phyloP scores from a whole-genome alignment of 23 tunicate species.

The Phallusia fumigata region DNA sequence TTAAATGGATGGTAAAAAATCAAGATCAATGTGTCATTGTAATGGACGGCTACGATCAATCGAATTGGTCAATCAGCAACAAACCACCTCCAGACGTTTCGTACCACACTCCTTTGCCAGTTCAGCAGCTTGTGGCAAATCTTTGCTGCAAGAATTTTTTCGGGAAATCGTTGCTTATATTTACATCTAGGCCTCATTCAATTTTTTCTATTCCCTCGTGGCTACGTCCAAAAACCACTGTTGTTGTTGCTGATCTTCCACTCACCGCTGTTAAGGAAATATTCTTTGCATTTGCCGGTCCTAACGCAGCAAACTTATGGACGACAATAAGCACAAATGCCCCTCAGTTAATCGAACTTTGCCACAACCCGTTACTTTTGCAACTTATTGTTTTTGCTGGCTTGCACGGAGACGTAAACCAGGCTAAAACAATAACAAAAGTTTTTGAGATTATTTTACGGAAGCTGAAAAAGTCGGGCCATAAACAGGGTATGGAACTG shows the following conservation, averaged over 20 bases:
- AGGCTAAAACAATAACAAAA: slow-evolving; percentile 1
- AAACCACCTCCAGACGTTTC: background rate
- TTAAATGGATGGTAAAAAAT: slow-evolving; percentile 27
- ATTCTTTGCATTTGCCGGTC: slow-evolving; percentile 25
- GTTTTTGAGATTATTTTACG: slow-evolving; percentile 22
- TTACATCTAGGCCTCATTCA: slow-evolving; percentile 39
- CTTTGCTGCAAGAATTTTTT: slow-evolving; percentile 25
- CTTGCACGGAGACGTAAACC: slow-evolving; percentile 6
- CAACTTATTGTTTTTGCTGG: slow-evolving; percentile 12
- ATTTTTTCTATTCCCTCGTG: background rate
- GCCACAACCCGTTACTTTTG: slow-evolving; percentile 27
- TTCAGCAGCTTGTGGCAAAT: slow-evolving; percentile 17
- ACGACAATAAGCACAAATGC: slow-evolving; percentile 10
- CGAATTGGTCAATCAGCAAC: slow-evolving; percentile 1
- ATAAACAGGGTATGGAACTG: background rate
- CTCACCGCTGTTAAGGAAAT: background rate
- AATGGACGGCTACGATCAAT: slow-evolving; percentile 37
- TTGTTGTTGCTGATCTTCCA: slow-evolving; percentile 10
- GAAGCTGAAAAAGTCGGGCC: background rate
- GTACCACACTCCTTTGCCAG: slow-evolving; percentile 11
- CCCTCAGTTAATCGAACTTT: slow-evolving; percentile 23
- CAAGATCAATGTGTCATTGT: slow-evolving; percentile 22
- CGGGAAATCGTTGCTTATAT: background rate
- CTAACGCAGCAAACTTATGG: slow-evolving; percentile 16
- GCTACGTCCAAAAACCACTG: slow-evolving; percentile 17